These are phyloP conservation scores for Drosophila murphyi DNA, from an alignment of 1,140 invertebrate species.

Conservation along the genomic window DNA sequence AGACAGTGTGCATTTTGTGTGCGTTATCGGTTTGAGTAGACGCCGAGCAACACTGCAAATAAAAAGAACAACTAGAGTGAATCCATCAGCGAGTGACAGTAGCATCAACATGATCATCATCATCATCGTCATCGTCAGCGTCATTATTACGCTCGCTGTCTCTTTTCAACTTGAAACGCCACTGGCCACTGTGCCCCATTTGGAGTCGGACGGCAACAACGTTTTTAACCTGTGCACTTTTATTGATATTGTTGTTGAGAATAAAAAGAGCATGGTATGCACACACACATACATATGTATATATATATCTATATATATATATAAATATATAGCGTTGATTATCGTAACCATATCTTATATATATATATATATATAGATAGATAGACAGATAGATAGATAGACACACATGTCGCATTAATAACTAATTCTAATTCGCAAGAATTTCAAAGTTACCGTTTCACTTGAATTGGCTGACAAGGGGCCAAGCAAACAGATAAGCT, in stretches of 20 bases:
- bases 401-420: too few species aligned
- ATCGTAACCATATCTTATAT: not conserved
- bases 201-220: conserved; percentile 16
- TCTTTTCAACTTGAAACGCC: conserved; percentile 5
- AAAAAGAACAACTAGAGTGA: conserved; percentile 74
- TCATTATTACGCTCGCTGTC: not conserved
- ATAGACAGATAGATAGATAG: too few species aligned
- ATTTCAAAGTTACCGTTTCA: not conserved
- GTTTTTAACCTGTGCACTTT: conserved; percentile 36
- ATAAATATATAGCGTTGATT: not conserved
- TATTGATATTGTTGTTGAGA: conserved; percentile 16
- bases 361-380: too few species aligned
- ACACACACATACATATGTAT: not conserved
- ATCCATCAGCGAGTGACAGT: conserved; percentile 64
- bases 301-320: conserved; percentile 34
- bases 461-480: too few species aligned
- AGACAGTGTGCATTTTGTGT: conserved; percentile 35
- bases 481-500: conserved; percentile 13
- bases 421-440: not conserved
- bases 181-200: not conserved
- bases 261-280: not conserved
- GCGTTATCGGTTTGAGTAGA: conserved; percentile 49
- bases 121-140: conserved; percentile 16
- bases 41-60: conserved; percentile 61
- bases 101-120: conserved; percentile 15